Percentiles rank a stretch among this genome's conserved stretches.
Evolutionary conservation across 2,888 invertebrate species (phyloP).

Genomic region (Periphyllus acericola): DNA sequence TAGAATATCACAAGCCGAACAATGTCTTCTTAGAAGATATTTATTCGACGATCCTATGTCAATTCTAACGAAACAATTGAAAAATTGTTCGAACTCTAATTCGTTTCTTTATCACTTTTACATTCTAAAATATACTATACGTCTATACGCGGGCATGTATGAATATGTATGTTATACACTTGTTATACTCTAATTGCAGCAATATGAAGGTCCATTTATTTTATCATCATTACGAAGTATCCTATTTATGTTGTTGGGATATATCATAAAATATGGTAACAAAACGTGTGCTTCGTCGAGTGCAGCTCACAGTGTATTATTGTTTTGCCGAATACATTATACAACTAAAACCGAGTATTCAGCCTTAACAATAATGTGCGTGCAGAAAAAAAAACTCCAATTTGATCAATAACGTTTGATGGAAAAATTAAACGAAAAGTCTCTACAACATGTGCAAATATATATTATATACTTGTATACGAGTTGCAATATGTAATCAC

Average conservation of each 20-base stretch:
- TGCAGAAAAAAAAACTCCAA: neutral
- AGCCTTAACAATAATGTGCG: neutral
- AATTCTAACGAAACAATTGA: neutral
- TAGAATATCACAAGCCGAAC: too few relatives aligned
- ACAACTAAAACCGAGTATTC: neutral
- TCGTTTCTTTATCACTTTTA: neutral
- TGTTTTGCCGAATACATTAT: neutral
- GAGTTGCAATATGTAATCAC: neutral
- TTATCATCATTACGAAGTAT: too few relatives aligned
- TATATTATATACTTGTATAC: neutral
- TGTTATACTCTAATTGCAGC: too few relatives aligned
- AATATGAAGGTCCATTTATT: too few relatives aligned
- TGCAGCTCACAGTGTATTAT: neutral
- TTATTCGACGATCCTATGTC: neutral
- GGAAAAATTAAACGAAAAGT: neutral
- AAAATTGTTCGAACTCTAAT: neutral
- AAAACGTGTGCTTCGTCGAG: neutral
- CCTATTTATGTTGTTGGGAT: too few relatives aligned
- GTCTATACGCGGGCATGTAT: too few relatives aligned
- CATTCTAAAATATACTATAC: too few relatives aligned
- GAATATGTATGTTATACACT: too few relatives aligned
- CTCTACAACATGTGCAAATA: neutral
- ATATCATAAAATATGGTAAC: too few relatives aligned
- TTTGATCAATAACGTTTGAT: neutral
- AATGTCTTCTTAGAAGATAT: too few relatives aligned